Conservation (phyloP, 2,797 vertebrate genomes). For the Natrix natrix region DNA sequence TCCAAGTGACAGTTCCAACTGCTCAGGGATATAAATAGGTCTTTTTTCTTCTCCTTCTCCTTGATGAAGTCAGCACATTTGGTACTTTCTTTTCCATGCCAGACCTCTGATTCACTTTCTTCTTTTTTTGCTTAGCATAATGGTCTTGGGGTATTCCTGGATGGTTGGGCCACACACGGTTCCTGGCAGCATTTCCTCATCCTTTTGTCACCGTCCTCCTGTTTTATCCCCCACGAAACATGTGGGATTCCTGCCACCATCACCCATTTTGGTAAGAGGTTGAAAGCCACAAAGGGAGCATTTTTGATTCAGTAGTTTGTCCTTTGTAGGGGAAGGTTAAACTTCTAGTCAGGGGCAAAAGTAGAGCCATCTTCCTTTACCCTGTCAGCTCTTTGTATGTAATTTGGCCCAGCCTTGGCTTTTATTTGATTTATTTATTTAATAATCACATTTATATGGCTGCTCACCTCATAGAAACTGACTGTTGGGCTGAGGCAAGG, state of each 20-base stretch:
- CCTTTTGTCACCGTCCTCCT: neutral
- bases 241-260: neutral
- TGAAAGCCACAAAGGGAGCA: neutral
- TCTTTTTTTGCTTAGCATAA: neutral
- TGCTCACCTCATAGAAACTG: neutral
- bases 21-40: constrained; percentile 20
- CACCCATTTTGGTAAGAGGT: neutral
- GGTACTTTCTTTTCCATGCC: neutral
- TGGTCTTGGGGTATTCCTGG: neutral
- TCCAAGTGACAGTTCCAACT: constrained; percentile 17
- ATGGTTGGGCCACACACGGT: neutral
- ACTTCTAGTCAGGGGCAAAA: neutral
- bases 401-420: neutral
- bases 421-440: neutral
- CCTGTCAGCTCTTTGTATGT: neutral
- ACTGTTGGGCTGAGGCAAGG: neutral
- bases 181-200: constrained; percentile 13
- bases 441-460: neutral
- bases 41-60: neutral
- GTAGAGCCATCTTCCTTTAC: neutral
- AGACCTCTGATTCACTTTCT: constrained; percentile 17
- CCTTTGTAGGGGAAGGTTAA: neutral
- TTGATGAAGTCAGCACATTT: constrained; percentile 6
- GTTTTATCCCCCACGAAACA: neutral
- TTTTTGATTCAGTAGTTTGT: neutral